A percentile compares a stretch with the other conserved stretches of the same genome.
These are phyloP conservation scores for Drosophila vallismaia DNA, from an alignment of 2,888 invertebrate species.

Conservation along the genomic window DNA sequence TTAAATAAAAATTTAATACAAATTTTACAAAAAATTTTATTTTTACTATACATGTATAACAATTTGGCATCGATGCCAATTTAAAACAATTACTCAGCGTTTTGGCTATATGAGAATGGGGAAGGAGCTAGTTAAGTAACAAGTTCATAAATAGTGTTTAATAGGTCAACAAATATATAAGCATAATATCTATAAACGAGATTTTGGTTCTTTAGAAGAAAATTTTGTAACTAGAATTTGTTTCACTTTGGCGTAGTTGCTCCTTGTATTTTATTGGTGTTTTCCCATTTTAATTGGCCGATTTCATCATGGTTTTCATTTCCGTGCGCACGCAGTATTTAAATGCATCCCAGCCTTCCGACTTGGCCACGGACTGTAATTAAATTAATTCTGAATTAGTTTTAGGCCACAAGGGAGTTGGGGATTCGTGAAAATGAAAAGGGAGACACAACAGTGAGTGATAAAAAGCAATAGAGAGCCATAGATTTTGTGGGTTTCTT, in stretches of 20 bases:
- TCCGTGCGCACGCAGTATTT: conserved; percentile 95
- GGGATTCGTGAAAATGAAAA: conserved; percentile 21
- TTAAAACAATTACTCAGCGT: conserved; percentile 15
- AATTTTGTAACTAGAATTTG: conserved; percentile 47
- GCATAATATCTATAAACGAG: conserved; percentile 52
- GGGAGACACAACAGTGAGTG: conserved; percentile 32
- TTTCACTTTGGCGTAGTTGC: conserved; percentile 52
- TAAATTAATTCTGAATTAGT: conserved; percentile 44
- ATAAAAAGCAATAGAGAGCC: conserved; percentile 20
- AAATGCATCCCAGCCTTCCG: conserved; percentile 97
- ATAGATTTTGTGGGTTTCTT: conserved; percentile 27
- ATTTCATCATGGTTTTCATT: conserved; percentile 85
- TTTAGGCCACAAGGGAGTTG: not conserved
- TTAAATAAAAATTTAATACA: conserved; percentile 34
- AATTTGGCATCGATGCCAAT: conserved; percentile 2
- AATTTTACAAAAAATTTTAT: conserved; percentile 36
- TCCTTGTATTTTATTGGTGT: conserved; percentile 11
- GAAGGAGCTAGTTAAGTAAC: conserved; percentile 30
- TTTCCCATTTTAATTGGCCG: conserved; percentile 43
- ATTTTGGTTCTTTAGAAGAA: conserved; percentile 68
- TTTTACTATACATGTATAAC: conserved; percentile 34
- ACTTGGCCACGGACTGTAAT: conserved; percentile 91
- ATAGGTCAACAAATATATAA: conserved; percentile 60
- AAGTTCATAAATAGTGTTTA: conserved; percentile 50
- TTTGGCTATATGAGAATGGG: conserved; percentile 22